Base-by-base conservation (phyloP, 1,140 invertebrate genomes). In the Ceratosolen solmsi region DNA sequence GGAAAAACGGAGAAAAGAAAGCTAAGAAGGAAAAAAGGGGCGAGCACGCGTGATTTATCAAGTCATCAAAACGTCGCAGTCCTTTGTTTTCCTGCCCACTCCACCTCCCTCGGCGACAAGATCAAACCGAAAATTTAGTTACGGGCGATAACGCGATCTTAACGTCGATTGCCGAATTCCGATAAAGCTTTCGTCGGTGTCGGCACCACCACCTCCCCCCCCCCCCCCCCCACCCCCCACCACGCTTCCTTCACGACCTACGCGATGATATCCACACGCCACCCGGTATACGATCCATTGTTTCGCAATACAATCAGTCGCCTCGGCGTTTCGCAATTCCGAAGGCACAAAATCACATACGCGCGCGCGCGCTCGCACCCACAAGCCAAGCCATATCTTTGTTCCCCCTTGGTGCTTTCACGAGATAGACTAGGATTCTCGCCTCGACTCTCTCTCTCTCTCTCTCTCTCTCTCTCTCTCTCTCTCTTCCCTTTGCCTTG, bases 221-320 rank as follows among this genome's bases (percentile, higher is more conserved):
- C 33, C 13, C 41, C 22, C 5, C 41, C 20, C 22, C 54, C 11
- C 25, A 73, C 8, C n/a, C 27, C n/a, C 25, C n/a, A 9, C n/a
- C 58, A 25, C 8, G 20, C 20, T 5, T 22, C 4, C 54, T 58
- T 25, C 54, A 25, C 58, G 58, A 30, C 51, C n/a, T 22, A 80
- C 79, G 79, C 70, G 72, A 76, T 76, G 20, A 76, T 75, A 81
- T 76, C 65, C 80, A 36, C 73, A 4, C 54, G 58, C 73, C 72
- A 81, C 63, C 80, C 80, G 73, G 73, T 77, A 77, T 58, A 82
- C 80, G 73, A 82, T 76, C 80, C 74, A 82, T 82, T 82, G 80
- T 82, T 73, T 82, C 51, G 80, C 63, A 58, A 71, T 77, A 82
- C 80, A 82, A 82, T 82, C 74, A 81, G 80, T 82, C 80, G 63